Conservation (phyloP, 1,140 invertebrate genomes). For the Drosophila pruinosa region DNA sequence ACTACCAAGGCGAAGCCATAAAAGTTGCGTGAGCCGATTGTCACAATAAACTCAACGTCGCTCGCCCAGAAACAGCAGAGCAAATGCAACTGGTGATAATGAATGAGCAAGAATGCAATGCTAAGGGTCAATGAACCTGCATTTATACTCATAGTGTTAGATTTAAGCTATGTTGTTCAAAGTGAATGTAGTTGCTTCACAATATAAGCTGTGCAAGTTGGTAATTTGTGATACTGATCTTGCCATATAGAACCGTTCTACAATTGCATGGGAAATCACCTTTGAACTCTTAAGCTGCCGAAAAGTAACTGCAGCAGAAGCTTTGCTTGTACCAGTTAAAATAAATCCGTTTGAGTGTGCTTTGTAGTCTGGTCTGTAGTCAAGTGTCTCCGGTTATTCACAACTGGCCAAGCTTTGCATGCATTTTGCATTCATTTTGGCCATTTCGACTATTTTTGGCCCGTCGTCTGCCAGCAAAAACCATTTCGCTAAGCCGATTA, state of each 20-base stretch:
- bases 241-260: neutral
- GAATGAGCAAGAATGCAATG: neutral
- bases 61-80: neutral
- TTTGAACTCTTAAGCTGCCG: conserved; percentile 35
- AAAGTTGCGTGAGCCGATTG: conserved; percentile 51
- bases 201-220: neutral
- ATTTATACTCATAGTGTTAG: too few relatives aligned
- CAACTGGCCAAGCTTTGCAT: conserved; percentile 9
- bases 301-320: conserved; percentile 25
- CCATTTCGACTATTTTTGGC: neutral
- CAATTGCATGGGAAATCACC: conserved; percentile 21
- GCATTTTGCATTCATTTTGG: conserved; percentile 47
- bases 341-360: conserved; percentile 1
- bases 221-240: neutral
- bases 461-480: conserved; percentile 13
- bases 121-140: conserved; percentile 12
- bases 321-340: conserved; percentile 7
- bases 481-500: conserved; percentile 51
- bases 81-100: conserved; percentile 44
- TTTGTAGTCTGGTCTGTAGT: neutral
- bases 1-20: conserved; percentile 41
- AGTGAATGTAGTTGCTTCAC: too few relatives aligned
- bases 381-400: neutral
- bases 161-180: too few relatives aligned
- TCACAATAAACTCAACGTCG: conserved; percentile 37